A percentile compares a stretch with the other conserved stretches of the same genome.
Evolutionary conservation across 1,140 invertebrate species (phyloP).

Genomic region (Delia radicum): DNA sequence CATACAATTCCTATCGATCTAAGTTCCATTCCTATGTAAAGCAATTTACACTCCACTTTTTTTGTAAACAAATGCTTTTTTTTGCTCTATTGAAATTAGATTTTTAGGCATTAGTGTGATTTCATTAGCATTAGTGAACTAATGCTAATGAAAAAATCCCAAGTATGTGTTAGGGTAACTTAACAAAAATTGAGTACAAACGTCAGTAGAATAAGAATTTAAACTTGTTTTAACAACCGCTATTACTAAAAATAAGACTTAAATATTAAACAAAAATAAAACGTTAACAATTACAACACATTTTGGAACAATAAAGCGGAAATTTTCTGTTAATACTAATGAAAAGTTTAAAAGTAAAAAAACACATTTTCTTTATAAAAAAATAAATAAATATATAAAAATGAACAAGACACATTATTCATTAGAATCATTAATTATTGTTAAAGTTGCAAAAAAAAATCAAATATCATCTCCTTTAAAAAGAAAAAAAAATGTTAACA

Average conservation of each 20-base stretch:
- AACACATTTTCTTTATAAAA: not conserved
- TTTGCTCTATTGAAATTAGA: too few relatives aligned
- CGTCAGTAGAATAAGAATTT: not conserved
- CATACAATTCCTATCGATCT: too few relatives aligned
- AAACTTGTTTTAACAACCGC: conserved; percentile 17
- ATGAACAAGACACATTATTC: not conserved
- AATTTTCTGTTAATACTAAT: not conserved
- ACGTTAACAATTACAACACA: conserved; percentile 9
- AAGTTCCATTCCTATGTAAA: too few relatives aligned
- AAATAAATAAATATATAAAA: not conserved
- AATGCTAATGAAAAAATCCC: too few relatives aligned
- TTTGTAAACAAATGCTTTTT: too few relatives aligned
- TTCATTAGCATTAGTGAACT: too few relatives aligned
- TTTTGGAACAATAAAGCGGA: not conserved
- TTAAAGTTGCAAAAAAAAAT: not conserved
- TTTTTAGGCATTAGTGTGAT: too few relatives aligned
- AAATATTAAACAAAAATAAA: not conserved
- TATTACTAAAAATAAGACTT: not conserved
- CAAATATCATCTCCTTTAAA: not conserved
- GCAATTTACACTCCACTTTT: too few relatives aligned
- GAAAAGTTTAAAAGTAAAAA: not conserved
- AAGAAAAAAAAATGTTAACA: not conserved
- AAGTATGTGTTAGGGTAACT: too few relatives aligned
- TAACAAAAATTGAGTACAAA: not conserved
- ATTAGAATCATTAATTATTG: not conserved